Conservation (phyloP, 2,888 invertebrate genomes). For the Xanthorhoe designata region DNA sequence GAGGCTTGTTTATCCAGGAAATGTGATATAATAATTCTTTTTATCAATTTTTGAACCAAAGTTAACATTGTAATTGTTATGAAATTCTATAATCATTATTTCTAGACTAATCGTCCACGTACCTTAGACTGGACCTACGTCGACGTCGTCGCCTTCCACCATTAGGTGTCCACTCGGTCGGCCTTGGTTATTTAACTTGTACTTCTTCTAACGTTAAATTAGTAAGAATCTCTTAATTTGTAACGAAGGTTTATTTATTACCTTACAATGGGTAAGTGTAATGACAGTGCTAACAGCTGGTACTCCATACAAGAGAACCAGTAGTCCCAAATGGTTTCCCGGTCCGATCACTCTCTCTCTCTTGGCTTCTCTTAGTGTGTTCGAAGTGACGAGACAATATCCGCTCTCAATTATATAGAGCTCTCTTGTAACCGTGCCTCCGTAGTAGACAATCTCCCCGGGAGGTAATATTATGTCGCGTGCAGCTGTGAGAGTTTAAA, state of each 20-base stretch:
- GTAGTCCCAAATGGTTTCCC: constrained; percentile 76
- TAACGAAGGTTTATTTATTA: constrained; percentile 47
- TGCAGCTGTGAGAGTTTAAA: constrained; percentile 58
- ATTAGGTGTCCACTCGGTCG: too few species aligned
- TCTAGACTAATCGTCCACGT: too few species aligned
- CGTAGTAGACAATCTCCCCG: constrained; percentile 81
- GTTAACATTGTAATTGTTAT: background rate
- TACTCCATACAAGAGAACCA: constrained; percentile 79
- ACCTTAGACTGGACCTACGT: too few species aligned
- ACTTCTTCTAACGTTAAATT: background rate
- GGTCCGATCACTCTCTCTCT: constrained; percentile 74
- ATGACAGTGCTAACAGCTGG: constrained; percentile 77
- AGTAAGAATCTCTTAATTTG: background rate
- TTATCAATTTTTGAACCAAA: too few species aligned
- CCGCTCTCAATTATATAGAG: constrained; percentile 83
- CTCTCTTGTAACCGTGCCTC: constrained; percentile 80
- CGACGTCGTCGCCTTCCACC: too few species aligned
- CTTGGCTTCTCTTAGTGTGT: constrained; percentile 61
- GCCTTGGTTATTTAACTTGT: too few species aligned
- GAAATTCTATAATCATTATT: too few species aligned
- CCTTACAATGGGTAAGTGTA: constrained; percentile 83
- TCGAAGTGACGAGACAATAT: constrained; percentile 75
- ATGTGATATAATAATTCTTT: too few species aligned
- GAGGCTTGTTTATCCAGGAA: too few species aligned
- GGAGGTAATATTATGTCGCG: constrained; percentile 80